Evolutionary conservation across 2,888 invertebrate genomes (phyloP), one percentile per base, ranked within the genome.

Genomic region (Aphidoletes aphidimyza): DNA sequence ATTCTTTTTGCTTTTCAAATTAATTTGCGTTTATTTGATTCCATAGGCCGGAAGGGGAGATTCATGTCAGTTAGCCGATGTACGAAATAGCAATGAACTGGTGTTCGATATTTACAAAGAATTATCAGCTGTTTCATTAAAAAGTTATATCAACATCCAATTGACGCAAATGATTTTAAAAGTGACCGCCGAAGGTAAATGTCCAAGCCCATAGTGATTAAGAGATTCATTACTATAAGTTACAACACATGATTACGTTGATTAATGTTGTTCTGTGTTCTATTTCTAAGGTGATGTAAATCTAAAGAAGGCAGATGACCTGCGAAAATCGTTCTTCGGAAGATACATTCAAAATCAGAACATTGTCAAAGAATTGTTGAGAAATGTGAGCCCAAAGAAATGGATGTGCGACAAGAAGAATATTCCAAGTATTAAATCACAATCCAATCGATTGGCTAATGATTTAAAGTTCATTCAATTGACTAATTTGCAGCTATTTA

Each of bases 81-180:
- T 37, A 3, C 30, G 37, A 37, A 81, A 81, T 30, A 22, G 37
- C 81, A 81, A 81, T 37, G 81, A 81, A 37, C 11, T 81, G 8
- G 81, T 81, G 1, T 81, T 81, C 22, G 37, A 81, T n/a, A 11
- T 81, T n/a, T 81, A 81, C 81, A 81, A 81, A 81, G 81, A 81
- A 37, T n/a, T 81, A 11, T 81, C 81, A 8, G 81, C 37, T 1
- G n/a, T 81, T 0, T 19, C 81, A 81, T n/a, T 81, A 6, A 37
- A 81, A n/a, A 81, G 37, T 22, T 81, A 81, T 22, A 37, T 81
- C 11, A 81, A 81, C 26, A 37, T 81, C 37, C 81, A 81, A 81
- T 22, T 81, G 11, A 37, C 22, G 37, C 81, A 81, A 0, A 81
- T 81, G 81, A 37, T 81, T 81, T 11, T 81, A 8, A 81, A 81